phyloP scores from a whole-genome alignment of 2,113 vertebrate genomes.

The Ancistrus triradiatus region DNA sequence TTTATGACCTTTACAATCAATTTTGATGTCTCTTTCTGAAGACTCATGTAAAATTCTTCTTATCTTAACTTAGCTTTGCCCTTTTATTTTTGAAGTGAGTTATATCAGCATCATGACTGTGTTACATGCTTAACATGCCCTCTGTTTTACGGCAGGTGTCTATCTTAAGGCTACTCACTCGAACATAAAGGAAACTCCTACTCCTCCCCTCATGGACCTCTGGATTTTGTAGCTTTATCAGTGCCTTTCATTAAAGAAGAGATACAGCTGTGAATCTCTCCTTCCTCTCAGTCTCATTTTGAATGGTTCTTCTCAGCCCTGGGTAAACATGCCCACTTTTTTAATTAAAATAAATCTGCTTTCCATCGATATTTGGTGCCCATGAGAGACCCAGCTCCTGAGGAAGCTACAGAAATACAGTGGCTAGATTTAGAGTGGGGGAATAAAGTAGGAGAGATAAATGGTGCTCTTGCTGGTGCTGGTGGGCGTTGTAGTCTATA shows the following conservation, averaged over 20 bases:
- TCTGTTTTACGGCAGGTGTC: not conserved
- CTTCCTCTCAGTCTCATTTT: slow-evolving; percentile 39
- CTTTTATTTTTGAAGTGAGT: too few relatives aligned
- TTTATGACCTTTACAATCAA: too few relatives aligned
- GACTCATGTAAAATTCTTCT: too few relatives aligned
- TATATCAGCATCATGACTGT: not conserved
- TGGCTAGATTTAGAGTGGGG: slow-evolving; percentile 53
- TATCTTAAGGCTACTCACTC: not conserved
- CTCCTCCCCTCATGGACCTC: not conserved
- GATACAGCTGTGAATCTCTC: slow-evolving; percentile 15
- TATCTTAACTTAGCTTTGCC: too few relatives aligned
- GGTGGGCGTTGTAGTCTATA: slow-evolving; percentile 47
- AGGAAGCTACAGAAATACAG: slow-evolving; percentile 54
- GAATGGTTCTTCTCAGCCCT: slow-evolving; percentile 51
- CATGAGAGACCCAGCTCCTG: slow-evolving; percentile 36
- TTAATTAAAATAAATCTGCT: slow-evolving; percentile 71
- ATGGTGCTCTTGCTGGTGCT: slow-evolving; percentile 38
- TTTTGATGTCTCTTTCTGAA: too few relatives aligned
- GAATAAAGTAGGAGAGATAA: slow-evolving; percentile 16
- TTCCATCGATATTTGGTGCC: slow-evolving; percentile 55
- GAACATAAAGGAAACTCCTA: not conserved
- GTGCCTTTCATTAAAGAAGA: slow-evolving; percentile 46
- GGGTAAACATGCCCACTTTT: slow-evolving; percentile 64
- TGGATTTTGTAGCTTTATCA: slow-evolving; percentile 31
- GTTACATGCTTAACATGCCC: not conserved